Evolutionary conservation across 2,113 vertebrate species (phyloP).

Genomic region (Rissa tridactyla): DNA sequence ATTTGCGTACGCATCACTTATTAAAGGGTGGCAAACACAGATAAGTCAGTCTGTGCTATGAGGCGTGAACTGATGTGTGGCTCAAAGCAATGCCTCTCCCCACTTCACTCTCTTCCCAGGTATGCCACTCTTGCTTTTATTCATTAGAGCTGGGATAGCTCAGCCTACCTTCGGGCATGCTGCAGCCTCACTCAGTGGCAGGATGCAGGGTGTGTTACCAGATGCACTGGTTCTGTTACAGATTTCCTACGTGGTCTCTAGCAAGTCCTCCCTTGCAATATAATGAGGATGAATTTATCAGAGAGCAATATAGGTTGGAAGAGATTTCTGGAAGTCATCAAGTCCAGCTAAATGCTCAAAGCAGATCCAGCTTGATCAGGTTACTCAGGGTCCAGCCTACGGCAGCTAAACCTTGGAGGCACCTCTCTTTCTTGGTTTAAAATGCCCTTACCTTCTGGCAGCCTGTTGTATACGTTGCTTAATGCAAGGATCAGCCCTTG

Average conservation of each 20-base stretch:
- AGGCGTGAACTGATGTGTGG: neutral
- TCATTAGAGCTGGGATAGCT: neutral
- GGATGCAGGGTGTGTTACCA: neutral
- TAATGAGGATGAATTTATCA: neutral
- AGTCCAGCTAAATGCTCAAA: neutral
- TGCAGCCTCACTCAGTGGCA: neutral
- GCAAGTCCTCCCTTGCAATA: neutral
- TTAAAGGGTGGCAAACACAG: neutral
- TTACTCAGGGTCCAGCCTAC: neutral
- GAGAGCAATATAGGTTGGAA: neutral
- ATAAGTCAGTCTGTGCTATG: neutral
- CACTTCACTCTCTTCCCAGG: neutral
- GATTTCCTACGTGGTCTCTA: neutral
- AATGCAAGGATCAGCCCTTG: neutral
- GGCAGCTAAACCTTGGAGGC: neutral
- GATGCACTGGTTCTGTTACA: neutral
- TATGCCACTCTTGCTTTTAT: neutral
- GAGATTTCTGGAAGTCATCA: neutral
- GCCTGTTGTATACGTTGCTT: neutral
- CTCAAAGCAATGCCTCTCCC: neutral
- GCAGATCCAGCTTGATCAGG: neutral
- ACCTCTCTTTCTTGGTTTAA: neutral
- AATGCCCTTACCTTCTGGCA: neutral
- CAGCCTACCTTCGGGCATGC: neutral
- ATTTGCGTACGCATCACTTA: neutral